Conservation (phyloP, 2,888 invertebrate species). For the Antitype chi region DNA sequence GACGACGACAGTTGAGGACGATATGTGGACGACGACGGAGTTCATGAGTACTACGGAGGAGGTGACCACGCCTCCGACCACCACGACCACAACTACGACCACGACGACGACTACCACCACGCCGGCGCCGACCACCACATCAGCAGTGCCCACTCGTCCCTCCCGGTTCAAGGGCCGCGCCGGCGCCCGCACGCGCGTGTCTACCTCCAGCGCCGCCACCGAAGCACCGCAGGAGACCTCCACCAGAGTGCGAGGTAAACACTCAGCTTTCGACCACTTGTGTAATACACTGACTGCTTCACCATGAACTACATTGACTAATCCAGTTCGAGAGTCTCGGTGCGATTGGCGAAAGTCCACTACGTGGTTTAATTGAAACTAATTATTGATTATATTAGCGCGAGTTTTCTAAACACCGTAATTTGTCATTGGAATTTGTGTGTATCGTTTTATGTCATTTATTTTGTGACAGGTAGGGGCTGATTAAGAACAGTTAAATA, state of each 20-base stretch:
- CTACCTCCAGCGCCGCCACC: constrained; percentile 79
- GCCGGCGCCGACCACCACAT: constrained; percentile 87
- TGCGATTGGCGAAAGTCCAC: constrained; percentile 60
- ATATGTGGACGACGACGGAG: constrained; percentile 87
- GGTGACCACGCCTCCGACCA: constrained; percentile 89
- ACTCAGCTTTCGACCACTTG: constrained; percentile 39
- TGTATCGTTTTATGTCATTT: constrained; percentile 11
- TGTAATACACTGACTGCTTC: constrained; percentile 57
- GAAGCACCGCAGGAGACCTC: constrained; percentile 86
- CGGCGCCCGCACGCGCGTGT: constrained; percentile 85
- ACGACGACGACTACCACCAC: constrained; percentile 90
- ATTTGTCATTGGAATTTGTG: constrained; percentile 29
- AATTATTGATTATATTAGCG: constrained; percentile 47
- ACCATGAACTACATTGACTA: constrained; percentile 66
- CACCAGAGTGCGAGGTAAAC: constrained; percentile 88
- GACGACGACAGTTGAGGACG: constrained; percentile 82
- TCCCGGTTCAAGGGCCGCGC: constrained; percentile 85
- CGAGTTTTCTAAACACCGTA: constrained; percentile 24
- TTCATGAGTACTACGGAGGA: constrained; percentile 86
- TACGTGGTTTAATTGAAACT: constrained; percentile 51
- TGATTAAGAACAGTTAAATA: not conserved
- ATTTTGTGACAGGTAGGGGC: not conserved
- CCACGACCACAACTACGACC: constrained; percentile 91
- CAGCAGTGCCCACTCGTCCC: constrained; percentile 83
- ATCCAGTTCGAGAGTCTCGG: constrained; percentile 62